Conservation (phyloP, 2,797 vertebrate genomes). For the Cryptoprocta ferox region DNA sequence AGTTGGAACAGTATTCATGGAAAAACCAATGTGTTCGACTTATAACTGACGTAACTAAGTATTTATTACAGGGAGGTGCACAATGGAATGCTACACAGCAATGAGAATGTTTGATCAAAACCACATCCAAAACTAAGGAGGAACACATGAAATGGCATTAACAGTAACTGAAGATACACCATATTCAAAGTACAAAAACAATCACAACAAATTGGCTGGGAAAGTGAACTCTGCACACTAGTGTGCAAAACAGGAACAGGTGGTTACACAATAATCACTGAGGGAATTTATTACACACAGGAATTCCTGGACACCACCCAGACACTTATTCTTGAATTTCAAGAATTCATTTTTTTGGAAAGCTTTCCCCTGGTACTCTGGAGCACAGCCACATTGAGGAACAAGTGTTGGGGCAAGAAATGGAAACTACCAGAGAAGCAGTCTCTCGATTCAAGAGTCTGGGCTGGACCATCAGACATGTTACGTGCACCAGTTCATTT, state of each 20-base stretch:
- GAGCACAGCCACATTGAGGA: not conserved
- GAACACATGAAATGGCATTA: not conserved
- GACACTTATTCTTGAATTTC: not conserved
- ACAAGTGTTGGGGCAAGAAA: not conserved
- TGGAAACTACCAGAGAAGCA: not conserved
- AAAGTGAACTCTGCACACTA: not conserved
- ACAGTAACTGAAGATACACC: not conserved
- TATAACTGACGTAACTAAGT: slow-evolving; percentile 85
- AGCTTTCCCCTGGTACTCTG: not conserved
- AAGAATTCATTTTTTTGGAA: not conserved
- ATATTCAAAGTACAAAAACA: not conserved
- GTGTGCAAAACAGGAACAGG: not conserved
- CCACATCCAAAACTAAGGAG: not conserved
- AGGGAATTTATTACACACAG: not conserved
- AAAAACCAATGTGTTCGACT: slow-evolving; percentile 81
- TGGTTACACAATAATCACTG: not conserved
- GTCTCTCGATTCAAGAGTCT: not conserved
- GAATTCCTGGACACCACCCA: not conserved
- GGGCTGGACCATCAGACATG: not conserved
- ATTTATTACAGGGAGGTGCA: slow-evolving; percentile 81
- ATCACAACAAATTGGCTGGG: not conserved
- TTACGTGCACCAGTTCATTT: not conserved
- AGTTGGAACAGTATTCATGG: slow-evolving; percentile 83
- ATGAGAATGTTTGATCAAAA: not conserved
- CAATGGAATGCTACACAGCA: not conserved